Evolutionary conservation across 2,888 invertebrate genomes (phyloP), one percentile per base, ranked within the genome.

Genomic region (Eupithecia centaureata): DNA sequence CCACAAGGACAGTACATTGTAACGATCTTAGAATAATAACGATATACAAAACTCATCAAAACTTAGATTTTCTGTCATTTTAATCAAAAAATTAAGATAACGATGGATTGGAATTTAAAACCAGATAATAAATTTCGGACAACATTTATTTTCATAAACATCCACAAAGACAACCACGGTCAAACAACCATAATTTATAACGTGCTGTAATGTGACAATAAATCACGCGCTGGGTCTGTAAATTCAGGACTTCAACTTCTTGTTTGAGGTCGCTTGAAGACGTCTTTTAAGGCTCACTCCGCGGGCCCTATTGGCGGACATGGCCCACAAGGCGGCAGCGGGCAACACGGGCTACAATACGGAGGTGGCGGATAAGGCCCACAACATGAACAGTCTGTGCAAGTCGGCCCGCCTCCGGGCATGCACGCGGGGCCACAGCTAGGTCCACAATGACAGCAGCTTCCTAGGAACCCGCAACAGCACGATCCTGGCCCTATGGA

Each of bases 121-220:
- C 8, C 28, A 56, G 28, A 30, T 15, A 54, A 56, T 56, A 30
- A 10, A 30, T 56, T 56, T 30, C 54, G 30, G 54, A 56, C 54
- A n/a, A 56, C 54, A 18, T 56, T 56, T 56, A 56, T 28, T 56
- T 54, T 18, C 8, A 56, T 56, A 28, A n/a, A 18, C 54, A 30
- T 56, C 27, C 27, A 52, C 52, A 27, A 27, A 52, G 15, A 27
- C 52, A 27, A 27, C 27, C 27, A 56, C 30, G 10, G 10, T 22
- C 10, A 22, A 10, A 18, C 42, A 42, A 47, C 22, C 47, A 18
- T 18, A 47, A 30, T 30, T 47, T 5, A 0, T 18, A 42, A 18
- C 42, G 42, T 18, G 8, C 47, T 22, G 47, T 12, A 22, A 47
- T 22, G 47, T 10, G 2, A 42, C n/a, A 42, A 38, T 38, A 38